Evolutionary conservation across 2,888 invertebrate genomes (phyloP).

Genomic region (Galeruca laticollis): DNA sequence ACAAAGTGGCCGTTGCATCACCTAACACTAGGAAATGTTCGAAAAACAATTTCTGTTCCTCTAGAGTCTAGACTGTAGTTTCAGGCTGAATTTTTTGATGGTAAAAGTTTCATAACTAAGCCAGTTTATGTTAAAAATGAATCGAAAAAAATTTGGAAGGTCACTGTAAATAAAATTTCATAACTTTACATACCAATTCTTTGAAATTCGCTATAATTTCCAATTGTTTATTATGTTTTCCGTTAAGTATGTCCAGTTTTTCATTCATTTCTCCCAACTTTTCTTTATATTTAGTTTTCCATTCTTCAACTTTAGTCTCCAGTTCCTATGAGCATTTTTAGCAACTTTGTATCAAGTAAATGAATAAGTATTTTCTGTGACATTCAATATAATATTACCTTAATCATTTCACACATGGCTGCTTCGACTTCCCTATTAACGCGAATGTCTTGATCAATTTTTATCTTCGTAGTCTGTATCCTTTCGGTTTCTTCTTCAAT

Average conservation of each 20-base stretch:
- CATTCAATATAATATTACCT: neutral
- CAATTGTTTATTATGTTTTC: conserved; percentile 62
- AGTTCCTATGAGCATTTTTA: conserved; percentile 57
- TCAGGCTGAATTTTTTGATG: too few species aligned
- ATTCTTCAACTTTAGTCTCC: conserved; percentile 59
- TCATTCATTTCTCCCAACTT: conserved; percentile 61
- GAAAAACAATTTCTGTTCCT: too few species aligned
- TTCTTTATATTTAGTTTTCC: conserved; percentile 63
- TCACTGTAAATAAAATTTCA: neutral
- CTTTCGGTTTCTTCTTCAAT: conserved; percentile 56
- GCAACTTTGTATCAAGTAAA: neutral
- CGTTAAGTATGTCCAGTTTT: conserved; percentile 61
- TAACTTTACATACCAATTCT: conserved; percentile 40
- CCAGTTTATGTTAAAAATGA: too few species aligned
- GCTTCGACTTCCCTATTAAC: conserved; percentile 61
- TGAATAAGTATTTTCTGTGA: neutral
- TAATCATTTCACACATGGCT: conserved; percentile 57
- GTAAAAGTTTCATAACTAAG: too few species aligned
- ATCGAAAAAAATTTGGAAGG: too few species aligned
- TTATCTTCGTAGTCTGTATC: conserved; percentile 56
- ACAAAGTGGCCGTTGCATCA: too few species aligned
- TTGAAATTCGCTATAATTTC: conserved; percentile 59
- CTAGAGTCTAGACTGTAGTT: too few species aligned
- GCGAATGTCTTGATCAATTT: conserved; percentile 62
- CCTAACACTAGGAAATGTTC: too few species aligned